A percentile compares a stretch with the other conserved stretches of the same genome.
These are phyloP conservation scores for Euleptes europaea DNA, from an alignment of 2,113 vertebrate genomes.

Conservation along the genomic window DNA sequence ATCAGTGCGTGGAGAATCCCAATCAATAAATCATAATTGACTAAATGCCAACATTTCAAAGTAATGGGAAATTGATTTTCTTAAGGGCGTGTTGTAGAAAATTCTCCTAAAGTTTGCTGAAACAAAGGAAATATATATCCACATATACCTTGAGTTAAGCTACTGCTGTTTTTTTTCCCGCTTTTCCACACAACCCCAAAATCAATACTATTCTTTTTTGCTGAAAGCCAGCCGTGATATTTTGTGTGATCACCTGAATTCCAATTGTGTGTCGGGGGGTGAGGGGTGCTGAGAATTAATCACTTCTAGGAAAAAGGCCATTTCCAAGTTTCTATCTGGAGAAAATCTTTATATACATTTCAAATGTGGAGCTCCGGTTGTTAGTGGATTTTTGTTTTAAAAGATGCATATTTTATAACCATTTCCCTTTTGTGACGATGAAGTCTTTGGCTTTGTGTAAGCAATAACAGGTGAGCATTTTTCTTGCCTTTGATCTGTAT, in stretches of 20 bases:
- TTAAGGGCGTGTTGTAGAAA: neutral
- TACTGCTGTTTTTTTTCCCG: neutral
- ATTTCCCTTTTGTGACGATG: neutral
- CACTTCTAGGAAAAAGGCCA: neutral
- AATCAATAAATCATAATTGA: slow-evolving; percentile 11
- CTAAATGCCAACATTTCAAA: slow-evolving; percentile 7
- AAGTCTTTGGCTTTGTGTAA: neutral
- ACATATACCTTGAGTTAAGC: neutral
- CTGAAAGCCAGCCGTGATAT: neutral
- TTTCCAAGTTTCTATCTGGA: neutral
- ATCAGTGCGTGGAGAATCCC: neutral
- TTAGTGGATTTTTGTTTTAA: too few species aligned
- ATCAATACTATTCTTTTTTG: slow-evolving; percentile 8
- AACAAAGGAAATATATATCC: neutral
- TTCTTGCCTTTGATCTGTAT: too few species aligned
- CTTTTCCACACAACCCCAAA: neutral
- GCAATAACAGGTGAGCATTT: too few species aligned
- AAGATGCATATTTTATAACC: neutral
- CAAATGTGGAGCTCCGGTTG: neutral
- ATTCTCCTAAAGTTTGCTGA: neutral
- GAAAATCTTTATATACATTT: neutral
- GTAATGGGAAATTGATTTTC: slow-evolving; percentile 9
- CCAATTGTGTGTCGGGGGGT: neutral
- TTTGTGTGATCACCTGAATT: slow-evolving; percentile 14
- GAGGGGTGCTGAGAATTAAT: neutral